Base-by-base conservation (phyloP, 2,797 vertebrate genomes). In the Eospalax fontanierii region DNA sequence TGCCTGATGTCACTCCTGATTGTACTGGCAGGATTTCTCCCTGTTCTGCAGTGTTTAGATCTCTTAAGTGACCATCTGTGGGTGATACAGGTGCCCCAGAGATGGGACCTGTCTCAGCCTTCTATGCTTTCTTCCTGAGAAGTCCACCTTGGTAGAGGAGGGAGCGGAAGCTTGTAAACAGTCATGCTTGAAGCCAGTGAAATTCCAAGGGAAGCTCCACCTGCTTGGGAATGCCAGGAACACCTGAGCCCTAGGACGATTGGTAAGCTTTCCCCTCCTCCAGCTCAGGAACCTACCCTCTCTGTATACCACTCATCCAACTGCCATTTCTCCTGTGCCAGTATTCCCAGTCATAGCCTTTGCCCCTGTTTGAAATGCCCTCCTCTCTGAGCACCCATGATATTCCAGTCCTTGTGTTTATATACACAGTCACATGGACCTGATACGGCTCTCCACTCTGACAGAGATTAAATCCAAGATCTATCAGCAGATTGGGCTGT, bases 171-270 rank as follows among this genome's bases (percentile, higher is more conserved):
- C 18, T 21, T 65, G 15, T 16, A 80, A 38, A 61, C 3, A 78
- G 63, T 30, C 30, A 43, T 40, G 54, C 28, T 59, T 4, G 63
- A 19, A 84, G 84, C 35, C 46, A 81, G 35, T 9, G 3, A 79
- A 73, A 90, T 92, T 93, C 88, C 4, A 0, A 90, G 82, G 80
- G 57, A 26, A 40, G 40, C 74, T 75, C 22, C 6, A 54, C 46
- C 87, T 61, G 16, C 24, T 38, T 66, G 87, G 61, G 54, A 89
- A 79, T 68, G 26, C 78, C 59, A 92, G 59, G 73, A 75, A 87
- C 38, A 70, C 30, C 9, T 10, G 43, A 89, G 50, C 22, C 38
- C 28, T 35, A n/a, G 3, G 38, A 61, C 3, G 57, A 43, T 22
- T 2, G 0, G 46, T 8, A 11, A 50, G 26, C 19, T 57, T n/a